Base-by-base conservation (phyloP, 2,888 invertebrate species). In the Cataglyphis albicans region DNA sequence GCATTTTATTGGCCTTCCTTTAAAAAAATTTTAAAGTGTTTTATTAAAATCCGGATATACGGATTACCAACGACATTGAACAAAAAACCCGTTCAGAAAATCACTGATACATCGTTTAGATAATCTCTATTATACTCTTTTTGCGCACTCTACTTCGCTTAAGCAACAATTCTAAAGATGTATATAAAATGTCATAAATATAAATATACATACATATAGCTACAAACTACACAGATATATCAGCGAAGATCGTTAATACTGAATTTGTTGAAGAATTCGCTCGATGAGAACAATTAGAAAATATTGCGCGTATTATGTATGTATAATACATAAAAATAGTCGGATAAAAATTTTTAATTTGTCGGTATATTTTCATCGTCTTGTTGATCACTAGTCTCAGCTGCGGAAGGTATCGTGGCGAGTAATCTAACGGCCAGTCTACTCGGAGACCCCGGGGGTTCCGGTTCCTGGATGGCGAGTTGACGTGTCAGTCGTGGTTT, bases 401-500 rank as follows among this genome's bases (percentile, higher is more conserved):
- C 96, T 0, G 97, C 97, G 4, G 97, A 97, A 18, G 97, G 97
- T 91, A 97, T 97, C 18, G 97, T 97, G 44, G 97, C 96, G 81
- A 97, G 95, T 90, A 97, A 96, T 57, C 97, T 95, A 83, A 95
- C 96, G 48, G 96, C 95, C 29, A 96, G 92, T 83, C 95, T 90
- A 3, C 96, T 95, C 0, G 96, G 96, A 0, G 96, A 96, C 4
- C 95, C 95, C 12, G 96, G 96, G 67, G 97, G 96, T 92, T 97
- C 97, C 86, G 98, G 98, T 91, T 97, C 97, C 92, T 97, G 96
- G 84, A 98, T 96, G 18, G 98, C 98, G 90, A 97, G 96, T 94
- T 98, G 98, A 9, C 98, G 96, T 59, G 97, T 97, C 73, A 98
- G 95, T 32, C 97, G 96, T 9, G 97, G 98, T 94, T 97, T 97